Base-by-base conservation (phyloP, 1,140 invertebrate species). In the Tetranychus cinnabarinus region DNA sequence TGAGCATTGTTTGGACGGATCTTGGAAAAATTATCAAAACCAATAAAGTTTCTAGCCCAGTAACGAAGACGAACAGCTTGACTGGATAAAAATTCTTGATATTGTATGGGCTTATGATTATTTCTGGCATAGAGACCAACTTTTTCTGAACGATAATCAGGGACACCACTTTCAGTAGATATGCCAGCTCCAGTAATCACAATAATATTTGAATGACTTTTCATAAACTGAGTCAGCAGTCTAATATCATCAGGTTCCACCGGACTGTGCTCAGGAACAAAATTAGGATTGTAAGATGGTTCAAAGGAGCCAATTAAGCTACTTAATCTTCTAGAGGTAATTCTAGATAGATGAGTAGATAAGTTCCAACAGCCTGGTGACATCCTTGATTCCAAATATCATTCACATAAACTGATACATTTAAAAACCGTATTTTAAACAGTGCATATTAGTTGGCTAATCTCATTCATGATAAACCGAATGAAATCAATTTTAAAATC, bases 1-100 rank as follows among this genome's bases (percentile, higher is more conserved):
- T 81, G 80, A 33, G 69, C 68, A 33, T 63, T 63, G 67, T 82
- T 82, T 31, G 78, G 88, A 66, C 68, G 48, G 68, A 86, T 78
- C 33, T 69, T 69, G 3, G 72, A 75, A 70, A 80, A 81, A 45
- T 75, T 77, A 57, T 84, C 81, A 91, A 92, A 97, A 2, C 85
- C 91, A 35, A 91, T 74, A 74, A 81, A 97, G 76, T 96, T 97
- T 67, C 92, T 77, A 0, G 90, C 88, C 92, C 92, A 98, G 71
- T 96, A 97, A 59, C 88, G 77, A 73, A 82, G 80, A 60, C 90
- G 77, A 3, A 81, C 73, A 64, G 75, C 68, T 3, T 78, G 70
- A 62, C 78, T 85, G 3, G 82, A 78, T 4, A 67, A 46, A 62
- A 68, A 67, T 58, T 65, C 66, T 46, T 60, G 69, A 33, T 81